Percentiles rank a stretch among this genome's conserved stretches.
Conservation (phyloP, 2,888 invertebrate species). For the Coelinius sp. region DNA sequence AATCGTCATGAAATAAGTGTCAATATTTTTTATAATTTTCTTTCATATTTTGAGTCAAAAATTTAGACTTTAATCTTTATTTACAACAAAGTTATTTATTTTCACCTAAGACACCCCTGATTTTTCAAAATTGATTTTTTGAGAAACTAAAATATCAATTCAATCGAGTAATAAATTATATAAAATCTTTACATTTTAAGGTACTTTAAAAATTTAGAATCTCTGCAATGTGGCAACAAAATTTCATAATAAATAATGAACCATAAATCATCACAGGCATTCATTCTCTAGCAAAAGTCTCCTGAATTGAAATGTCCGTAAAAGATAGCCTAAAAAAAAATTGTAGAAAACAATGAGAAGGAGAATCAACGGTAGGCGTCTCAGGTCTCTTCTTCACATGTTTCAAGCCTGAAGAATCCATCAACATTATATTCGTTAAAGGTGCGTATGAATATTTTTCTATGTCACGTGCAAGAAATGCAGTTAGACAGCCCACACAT, state of each 20-base stretch:
- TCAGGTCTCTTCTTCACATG: neutral
- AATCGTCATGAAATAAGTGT: too few species aligned
- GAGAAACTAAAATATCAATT: slow-evolving; percentile 47
- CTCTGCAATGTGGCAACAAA: neutral
- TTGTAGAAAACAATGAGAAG: neutral
- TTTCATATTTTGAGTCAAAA: too few species aligned
- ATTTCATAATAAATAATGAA: neutral
- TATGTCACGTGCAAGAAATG: slow-evolving; percentile 65
- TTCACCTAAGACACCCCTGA: too few species aligned
- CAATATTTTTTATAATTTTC: too few species aligned
- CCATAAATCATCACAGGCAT: neutral
- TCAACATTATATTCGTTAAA: neutral
- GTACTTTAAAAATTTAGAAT: slow-evolving; percentile 32
- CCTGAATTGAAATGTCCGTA: neutral
- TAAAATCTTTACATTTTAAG: too few species aligned
- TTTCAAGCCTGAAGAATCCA: neutral
- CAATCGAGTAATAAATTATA: too few species aligned
- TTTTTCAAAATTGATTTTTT: too few species aligned
- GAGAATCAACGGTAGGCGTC: neutral
- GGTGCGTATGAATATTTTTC: slow-evolving; percentile 6
- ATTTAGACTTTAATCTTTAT: too few species aligned
- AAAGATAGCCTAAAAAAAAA: neutral
- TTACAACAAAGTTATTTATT: too few species aligned
- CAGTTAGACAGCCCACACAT: slow-evolving; percentile 62
- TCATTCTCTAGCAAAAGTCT: neutral